phyloP scores from a whole-genome alignment of 2,888 invertebrate genomes.

The Phrixothrix hirtus region DNA sequence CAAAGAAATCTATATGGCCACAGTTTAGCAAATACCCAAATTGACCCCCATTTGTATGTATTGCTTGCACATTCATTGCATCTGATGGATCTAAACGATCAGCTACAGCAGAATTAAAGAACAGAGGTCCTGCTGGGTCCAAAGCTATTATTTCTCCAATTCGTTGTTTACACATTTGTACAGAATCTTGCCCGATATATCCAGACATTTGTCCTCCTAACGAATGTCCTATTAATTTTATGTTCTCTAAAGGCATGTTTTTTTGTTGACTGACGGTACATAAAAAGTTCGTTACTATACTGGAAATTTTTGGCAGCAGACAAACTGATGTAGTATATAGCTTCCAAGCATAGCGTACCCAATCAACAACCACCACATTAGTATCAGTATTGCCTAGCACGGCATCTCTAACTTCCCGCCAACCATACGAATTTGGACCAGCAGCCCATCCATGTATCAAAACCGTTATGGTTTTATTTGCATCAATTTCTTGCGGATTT shows the following conservation, averaged over 20 bases:
- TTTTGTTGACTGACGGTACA: neutral
- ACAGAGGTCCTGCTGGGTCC: constrained; percentile 6
- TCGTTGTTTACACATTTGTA: constrained; percentile 2
- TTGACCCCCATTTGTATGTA: constrained; percentile 5
- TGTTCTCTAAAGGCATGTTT: neutral
- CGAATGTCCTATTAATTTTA: constrained; percentile 14
- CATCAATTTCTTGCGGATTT: neutral
- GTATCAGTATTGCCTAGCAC: constrained; percentile 8
- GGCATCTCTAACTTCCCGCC: constrained; percentile 4
- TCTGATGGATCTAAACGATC: constrained; percentile 5
- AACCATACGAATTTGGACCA: neutral
- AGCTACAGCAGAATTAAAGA: neutral
- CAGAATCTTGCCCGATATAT: neutral
- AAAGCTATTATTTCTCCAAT: constrained; percentile 14
- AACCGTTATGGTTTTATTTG: neutral
- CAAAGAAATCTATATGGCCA: constrained; percentile 10
- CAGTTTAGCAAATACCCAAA: constrained; percentile 1
- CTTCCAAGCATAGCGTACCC: neutral
- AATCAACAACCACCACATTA: constrained; percentile 12
- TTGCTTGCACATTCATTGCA: constrained; percentile 5
- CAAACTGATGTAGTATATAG: constrained; percentile 5
- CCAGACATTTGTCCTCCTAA: constrained; percentile 14
- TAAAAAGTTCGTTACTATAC: constrained; percentile 1
- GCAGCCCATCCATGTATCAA: constrained; percentile 11
- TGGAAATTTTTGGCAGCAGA: constrained; percentile 3